A percentile compares a stretch with the other conserved stretches of the same genome.
Conservation (phyloP, 2,888 invertebrate genomes). For the Ophraella communa region DNA sequence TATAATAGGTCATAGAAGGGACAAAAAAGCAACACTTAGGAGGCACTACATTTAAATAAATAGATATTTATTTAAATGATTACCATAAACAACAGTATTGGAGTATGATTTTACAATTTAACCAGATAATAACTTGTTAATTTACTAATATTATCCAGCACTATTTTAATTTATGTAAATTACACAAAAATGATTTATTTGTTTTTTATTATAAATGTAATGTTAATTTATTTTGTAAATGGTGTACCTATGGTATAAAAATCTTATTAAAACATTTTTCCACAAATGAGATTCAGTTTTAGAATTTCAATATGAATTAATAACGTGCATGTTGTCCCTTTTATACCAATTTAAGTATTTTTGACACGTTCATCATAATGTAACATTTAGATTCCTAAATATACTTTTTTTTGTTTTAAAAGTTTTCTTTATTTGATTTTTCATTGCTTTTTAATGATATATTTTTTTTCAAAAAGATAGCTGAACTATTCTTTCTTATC, state of each 20-base stretch:
- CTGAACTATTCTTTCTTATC: neutral
- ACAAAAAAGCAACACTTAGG: neutral
- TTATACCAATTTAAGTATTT: too few relatives aligned
- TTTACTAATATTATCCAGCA: conserved; percentile 9
- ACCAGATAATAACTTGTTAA: neutral
- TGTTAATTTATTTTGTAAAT: neutral
- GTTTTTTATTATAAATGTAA: neutral
- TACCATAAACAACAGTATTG: too few relatives aligned
- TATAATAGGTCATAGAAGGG: conserved; percentile 2
- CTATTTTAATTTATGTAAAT: conserved; percentile 1
- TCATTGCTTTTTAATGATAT: conserved; percentile 23
- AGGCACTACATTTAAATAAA: neutral
- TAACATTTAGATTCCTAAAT: conserved; percentile 12
- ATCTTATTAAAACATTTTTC: neutral
- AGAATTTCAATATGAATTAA: too few relatives aligned
- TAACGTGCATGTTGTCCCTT: conserved; percentile 3
- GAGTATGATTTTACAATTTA: too few relatives aligned
- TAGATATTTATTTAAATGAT: too few relatives aligned
- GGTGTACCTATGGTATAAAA: neutral
- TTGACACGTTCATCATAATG: neutral
- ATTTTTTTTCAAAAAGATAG: conserved; percentile 8
- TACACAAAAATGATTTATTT: neutral
- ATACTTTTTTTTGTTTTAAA: conserved; percentile 6
- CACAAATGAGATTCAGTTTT: too few relatives aligned
- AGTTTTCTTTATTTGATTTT: conserved; percentile 14